phyloP scores from a whole-genome alignment of 2,797 vertebrate genomes.

The Cryptoblepharus egeriae region DNA sequence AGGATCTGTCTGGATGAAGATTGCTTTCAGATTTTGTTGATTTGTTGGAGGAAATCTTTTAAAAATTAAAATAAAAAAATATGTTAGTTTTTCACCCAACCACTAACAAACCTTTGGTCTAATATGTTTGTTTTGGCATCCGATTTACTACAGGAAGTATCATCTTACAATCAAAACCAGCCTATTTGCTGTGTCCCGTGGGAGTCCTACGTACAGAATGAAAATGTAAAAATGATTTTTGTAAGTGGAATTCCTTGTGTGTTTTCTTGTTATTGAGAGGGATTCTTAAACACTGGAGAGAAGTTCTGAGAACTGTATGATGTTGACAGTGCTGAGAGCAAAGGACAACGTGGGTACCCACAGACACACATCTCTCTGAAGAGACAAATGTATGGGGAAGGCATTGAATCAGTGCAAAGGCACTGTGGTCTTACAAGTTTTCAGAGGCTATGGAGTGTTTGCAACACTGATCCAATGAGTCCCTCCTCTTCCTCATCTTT shows the following conservation, averaged over 20 bases:
- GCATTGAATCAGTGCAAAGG: slow-evolving; percentile 20
- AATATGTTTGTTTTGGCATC: background rate
- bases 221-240: slow-evolving; percentile 25
- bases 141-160: background rate
- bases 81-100: background rate
- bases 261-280: slow-evolving; percentile 38
- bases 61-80: background rate
- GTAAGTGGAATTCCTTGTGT: slow-evolving; percentile 36
- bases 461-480: no score
- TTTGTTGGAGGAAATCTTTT: background rate
- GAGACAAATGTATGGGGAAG: slow-evolving; percentile 22
- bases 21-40: background rate
- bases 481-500: no score
- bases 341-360: slow-evolving; percentile 29
- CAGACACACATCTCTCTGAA: background rate
- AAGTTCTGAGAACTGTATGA: slow-evolving; percentile 28
- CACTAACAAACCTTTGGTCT: background rate
- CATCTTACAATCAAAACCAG: background rate
- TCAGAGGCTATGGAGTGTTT: no score
- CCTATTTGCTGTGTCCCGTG: background rate
- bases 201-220: background rate
- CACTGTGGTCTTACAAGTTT: slow-evolving; percentile 5
- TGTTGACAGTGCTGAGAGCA: slow-evolving; percentile 39
- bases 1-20: background rate
- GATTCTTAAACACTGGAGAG: slow-evolving; percentile 46